Evolutionary conservation across 92 coral and sea anemone genomes (phyloP), one percentile per base, ranked within the genome.

Genomic region (Ricordea florida): DNA sequence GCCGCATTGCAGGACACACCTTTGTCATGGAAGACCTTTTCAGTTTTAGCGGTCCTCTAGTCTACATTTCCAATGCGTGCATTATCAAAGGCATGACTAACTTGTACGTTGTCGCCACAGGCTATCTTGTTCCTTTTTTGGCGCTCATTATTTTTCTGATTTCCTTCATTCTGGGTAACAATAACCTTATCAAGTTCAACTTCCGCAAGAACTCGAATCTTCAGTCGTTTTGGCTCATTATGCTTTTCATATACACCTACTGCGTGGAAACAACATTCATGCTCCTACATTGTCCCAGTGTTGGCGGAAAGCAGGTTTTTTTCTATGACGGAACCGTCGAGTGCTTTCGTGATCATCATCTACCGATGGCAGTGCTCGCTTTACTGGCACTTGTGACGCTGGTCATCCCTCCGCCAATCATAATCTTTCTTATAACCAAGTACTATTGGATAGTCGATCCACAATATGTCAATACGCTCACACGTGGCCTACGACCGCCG

Each of bases 141-240:
- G 82, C 96, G 23, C 66, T 92, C 2, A 16, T 77, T 5, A 89
- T 96, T 3, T 96, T 83, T 61, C 58, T 83, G 6, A 67, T 89
- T 10, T 85, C 92, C 16, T 92, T 82, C 44, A 14, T 92, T 5
- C 90, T 96, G 14, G 89, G 90, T 65, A 41, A 55, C 17, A 87
- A 84, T 21, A 42, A 85, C 37, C 64, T 83, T 52, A 69, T 92
- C 17, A 87, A 87, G 37, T 62, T 85, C 32, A 79, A 89, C 53
- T 64, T 93, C 50, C 91, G 98, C 45, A 66, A 53, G 43, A 81
- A 83, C 48, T 90, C 99, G 25, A 89, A 62, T 31, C 77, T 96
- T 1, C 94, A 89, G 57, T 82, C 97, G 7, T 96, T 96, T 80
- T 96, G 99, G 99, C 76, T 96, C 51, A 66, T 96, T 10, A 36